Evolutionary conservation across 2,797 vertebrate species (phyloP), one percentile per base, ranked within the genome.

Genomic region (Gallinago solitaria): DNA sequence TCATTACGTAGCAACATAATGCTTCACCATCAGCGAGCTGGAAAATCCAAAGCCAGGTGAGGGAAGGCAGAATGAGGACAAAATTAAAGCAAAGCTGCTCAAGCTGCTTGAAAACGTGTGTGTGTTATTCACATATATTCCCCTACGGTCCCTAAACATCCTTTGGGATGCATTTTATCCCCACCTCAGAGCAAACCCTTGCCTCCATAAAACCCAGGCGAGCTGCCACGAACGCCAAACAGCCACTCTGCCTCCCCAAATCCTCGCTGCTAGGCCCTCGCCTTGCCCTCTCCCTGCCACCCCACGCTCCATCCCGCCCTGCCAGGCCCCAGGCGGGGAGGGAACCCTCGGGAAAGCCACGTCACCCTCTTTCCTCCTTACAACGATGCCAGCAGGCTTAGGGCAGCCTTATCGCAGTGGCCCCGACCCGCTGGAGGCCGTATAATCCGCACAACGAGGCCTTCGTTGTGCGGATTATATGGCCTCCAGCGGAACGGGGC

Each of bases 1-100:
- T 9, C 7, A 50, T 48, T 45, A 17, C 0, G 0, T 1, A 47
- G 78, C 19, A 57, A 35, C 0, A 59, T 45, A 45, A 45, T 45
- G 45, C 35, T 30, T 47, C 41, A 43, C 41, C 47, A 39, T 32
- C 20, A 30, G 7, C 8, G 18, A 43, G 11, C 8, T 5, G 27
- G 28, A 70, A 69, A 74, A 79, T 48, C 0, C 35, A 39, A 56
- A 83, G 57, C 37, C 70, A 61, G 25, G 27, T 41, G 27, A 39
- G 32, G 32, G 37, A 79, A 75, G 11, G 25, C 32, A 60, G 33
- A 9, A 0, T 16, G 28, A 3, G 14, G n/a, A 19, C 8, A 90
- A 25, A 75, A 80, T 9, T 45, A 11, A 76, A 68, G 45, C 2
- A 16, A 90, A 56, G 4, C 17, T 60, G 16, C 33, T 25, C 12